Percentiles rank a stretch among this genome's conserved stretches.
These are phyloP conservation scores for Myiagra hebetior DNA, from an alignment of 2,113 vertebrate genomes.

Conservation along the genomic window DNA sequence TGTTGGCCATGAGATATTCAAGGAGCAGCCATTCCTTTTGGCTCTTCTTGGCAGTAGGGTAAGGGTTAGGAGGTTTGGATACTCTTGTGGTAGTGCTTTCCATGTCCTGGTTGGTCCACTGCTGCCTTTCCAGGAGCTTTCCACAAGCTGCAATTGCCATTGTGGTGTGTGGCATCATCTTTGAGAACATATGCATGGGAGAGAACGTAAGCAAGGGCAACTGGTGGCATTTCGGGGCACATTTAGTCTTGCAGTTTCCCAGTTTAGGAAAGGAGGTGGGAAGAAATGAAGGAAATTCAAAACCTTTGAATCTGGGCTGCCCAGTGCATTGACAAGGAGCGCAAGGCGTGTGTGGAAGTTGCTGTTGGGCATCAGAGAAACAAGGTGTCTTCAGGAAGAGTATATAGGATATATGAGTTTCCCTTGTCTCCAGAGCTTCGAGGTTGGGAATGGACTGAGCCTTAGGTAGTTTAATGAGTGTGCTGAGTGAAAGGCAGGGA, in stretches of 20 bases:
- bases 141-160: not conserved
- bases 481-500: not conserved
- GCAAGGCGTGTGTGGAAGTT: accelerated
- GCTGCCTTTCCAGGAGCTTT: not conserved
- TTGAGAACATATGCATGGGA: not conserved
- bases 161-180: not conserved
- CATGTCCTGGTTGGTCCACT: not conserved
- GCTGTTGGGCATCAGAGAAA: accelerated
- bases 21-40: not conserved
- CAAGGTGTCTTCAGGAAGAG: accelerated
- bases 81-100: not conserved
- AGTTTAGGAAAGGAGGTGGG: not conserved
- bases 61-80: not conserved
- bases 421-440: not conserved
- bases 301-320: not conserved
- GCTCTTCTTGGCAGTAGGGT: not conserved
- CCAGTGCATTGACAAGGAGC: accelerated
- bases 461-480: not conserved
- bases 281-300: not conserved
- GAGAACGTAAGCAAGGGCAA: not conserved
- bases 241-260: not conserved
- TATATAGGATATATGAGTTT: not conserved
- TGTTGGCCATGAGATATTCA: not conserved
- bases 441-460: not conserved
- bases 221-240: not conserved